Base-by-base conservation (phyloP, 2,113 vertebrate genomes). In the Pedetes capensis region DNA sequence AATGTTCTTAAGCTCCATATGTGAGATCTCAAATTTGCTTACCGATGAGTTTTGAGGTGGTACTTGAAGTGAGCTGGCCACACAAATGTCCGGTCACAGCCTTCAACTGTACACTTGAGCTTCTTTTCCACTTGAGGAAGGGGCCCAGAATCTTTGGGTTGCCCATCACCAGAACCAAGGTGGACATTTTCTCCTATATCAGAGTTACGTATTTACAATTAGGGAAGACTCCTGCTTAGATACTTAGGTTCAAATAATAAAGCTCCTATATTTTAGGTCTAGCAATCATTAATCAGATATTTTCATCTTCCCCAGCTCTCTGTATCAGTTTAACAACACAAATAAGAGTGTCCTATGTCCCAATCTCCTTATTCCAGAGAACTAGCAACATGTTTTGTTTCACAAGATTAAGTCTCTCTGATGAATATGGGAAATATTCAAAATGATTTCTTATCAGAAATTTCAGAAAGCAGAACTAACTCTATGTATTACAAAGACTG, bases 11-110 rank as follows among this genome's bases (percentile, higher is more conserved):
- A 59, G 71, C 42, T 87, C 44, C 61, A 78, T 37, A 32, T 72
- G 47, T 34, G n/a, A 83, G 39, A 57, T 47, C 72, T 92, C 25
- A 16, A 61, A 68, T 71, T 93, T 82, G 83, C 98, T 97, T 97
- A 99, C 99, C 99, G 98, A 97, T 99, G 99, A 61, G 99, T 99
- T 98, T 99, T 99, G 74, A 99, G 99, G 95, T 99, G 99, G 97
- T 99, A 99, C 85, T 99, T 99, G 93, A 99, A 99, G 96, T 99
- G 99, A 89, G 99, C 99, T 18, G 99, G 99, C 98, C 99, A 99
- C 95, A 99, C 99, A 98, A 99, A 99, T 0, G 99, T 99, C 96
- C 99, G 98, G 95, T 99, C 99, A 74, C 99, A 99, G 80, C 99
- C 99, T 94, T 99, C 99, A 57, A 99, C 99, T 9, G 99, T 99